Evolutionary conservation across 1,140 invertebrate genomes (phyloP).

Genomic region (Lethrus apterus): DNA sequence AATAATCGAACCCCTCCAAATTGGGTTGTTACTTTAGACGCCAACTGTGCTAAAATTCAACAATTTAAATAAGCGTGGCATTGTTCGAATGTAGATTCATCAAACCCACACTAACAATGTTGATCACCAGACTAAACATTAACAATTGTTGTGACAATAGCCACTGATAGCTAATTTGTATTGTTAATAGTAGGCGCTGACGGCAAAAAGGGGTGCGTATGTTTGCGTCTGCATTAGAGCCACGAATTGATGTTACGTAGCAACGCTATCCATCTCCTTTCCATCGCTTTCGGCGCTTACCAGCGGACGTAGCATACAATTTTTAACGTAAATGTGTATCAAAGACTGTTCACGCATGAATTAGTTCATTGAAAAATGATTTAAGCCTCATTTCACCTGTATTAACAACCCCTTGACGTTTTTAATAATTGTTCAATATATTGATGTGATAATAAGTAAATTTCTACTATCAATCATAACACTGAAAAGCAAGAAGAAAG

Average conservation of each 20-base stretch:
- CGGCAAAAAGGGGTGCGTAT: conserved; percentile 13
- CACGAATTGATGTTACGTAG: no score
- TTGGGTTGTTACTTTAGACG: conserved; percentile 1
- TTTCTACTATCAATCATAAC: no score
- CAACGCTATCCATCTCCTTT: no score
- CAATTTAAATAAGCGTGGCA: conserved; percentile 3
- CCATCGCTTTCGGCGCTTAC: neutral
- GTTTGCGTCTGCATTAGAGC: conserved; percentile 7
- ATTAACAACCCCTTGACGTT: conserved; percentile 10
- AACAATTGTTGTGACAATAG: conserved; percentile 22
- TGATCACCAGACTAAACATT: conserved; percentile 18
- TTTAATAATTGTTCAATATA: conserved; percentile 5
- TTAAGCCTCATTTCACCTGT: conserved; percentile 11
- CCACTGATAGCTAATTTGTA: conserved; percentile 22
- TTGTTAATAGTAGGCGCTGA: conserved; percentile 16
- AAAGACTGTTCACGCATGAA: conserved; percentile 6
- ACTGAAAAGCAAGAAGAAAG: no score
- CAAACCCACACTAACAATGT: conserved; percentile 13
- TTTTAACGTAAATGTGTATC: no score
- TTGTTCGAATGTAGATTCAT: conserved; percentile 7
- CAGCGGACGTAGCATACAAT: conserved; percentile 1
- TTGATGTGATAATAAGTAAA: no score
- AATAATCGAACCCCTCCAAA: no score
- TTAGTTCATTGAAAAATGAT: conserved; percentile 9
- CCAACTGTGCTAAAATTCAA: conserved; percentile 6